Conservation (phyloP, 2,797 vertebrate species). For the Rallus crepitans region DNA sequence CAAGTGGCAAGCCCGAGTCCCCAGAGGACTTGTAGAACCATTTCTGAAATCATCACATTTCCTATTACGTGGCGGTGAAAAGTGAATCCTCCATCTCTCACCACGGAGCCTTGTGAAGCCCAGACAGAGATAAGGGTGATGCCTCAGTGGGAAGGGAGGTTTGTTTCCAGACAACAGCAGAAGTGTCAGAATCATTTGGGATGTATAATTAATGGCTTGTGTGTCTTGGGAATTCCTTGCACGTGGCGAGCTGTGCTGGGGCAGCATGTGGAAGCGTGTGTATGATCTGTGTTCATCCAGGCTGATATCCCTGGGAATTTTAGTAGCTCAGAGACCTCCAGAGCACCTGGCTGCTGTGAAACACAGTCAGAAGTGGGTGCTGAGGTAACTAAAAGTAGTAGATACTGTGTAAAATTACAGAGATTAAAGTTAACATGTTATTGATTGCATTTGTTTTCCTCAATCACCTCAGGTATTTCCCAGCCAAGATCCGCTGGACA, state of each 20-base stretch:
- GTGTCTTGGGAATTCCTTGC: background rate
- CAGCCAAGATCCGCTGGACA: constrained; percentile 95
- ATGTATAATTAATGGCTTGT: background rate
- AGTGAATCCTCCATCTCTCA: background rate
- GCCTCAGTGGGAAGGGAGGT: background rate
- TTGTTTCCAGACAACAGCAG: background rate
- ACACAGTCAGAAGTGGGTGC: background rate
- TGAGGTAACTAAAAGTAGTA: background rate
- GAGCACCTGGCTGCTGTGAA: background rate
- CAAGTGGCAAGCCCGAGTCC: background rate
- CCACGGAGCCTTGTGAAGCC: background rate
- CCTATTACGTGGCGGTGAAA: background rate
- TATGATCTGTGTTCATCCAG: background rate
- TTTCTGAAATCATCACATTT: background rate
- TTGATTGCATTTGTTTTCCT: background rate
- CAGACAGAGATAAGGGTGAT: background rate
- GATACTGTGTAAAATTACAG: background rate
- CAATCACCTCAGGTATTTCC: constrained; percentile 89
- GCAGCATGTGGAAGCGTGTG: background rate
- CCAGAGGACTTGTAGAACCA: background rate
- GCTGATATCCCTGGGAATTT: background rate
- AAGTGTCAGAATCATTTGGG: background rate
- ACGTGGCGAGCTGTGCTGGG: background rate
- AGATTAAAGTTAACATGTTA: accelerated
- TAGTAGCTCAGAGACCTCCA: background rate